Evolutionary conservation across 2,797 vertebrate genomes (phyloP).

Genomic region (Catharus ustulatus): DNA sequence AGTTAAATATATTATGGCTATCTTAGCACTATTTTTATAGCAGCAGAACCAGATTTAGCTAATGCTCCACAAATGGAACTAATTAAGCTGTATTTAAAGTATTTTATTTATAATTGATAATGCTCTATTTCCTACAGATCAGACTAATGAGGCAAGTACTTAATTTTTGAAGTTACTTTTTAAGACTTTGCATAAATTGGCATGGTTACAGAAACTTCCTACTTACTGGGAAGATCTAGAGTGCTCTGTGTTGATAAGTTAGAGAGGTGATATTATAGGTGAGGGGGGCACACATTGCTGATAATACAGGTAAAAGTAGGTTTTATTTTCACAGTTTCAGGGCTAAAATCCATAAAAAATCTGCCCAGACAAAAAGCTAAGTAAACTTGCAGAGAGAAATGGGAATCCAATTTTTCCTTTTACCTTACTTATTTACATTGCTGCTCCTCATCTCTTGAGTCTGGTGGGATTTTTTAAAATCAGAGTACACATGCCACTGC

Average conservation of each 20-base stretch:
- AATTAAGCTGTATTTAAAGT: slow-evolving; percentile 45
- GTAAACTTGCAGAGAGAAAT: background rate
- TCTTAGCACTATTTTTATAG: background rate
- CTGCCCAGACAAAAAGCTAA: background rate
- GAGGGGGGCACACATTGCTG: background rate
- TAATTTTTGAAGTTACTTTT: slow-evolving; percentile 20
- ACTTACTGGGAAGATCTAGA: background rate
- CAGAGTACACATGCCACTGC: background rate
- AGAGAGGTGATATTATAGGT: background rate
- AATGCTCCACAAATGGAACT: slow-evolving; percentile 5
- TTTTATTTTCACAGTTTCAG: background rate
- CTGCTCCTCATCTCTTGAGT: background rate
- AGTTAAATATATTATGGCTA: background rate
- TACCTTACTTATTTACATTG: background rate
- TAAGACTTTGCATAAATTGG: background rate
- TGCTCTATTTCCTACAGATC: slow-evolving; percentile 41
- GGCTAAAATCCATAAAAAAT: background rate
- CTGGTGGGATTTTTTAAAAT: background rate
- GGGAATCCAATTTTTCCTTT: accelerated
- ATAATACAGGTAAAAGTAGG: background rate
- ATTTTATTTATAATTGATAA: slow-evolving; percentile 33
- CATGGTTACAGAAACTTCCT: background rate
- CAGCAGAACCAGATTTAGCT: background rate
- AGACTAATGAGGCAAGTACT: background rate
- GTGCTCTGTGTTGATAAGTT: background rate